Conservation (phyloP, 2,888 invertebrate species). For the Trachelus stipa region DNA sequence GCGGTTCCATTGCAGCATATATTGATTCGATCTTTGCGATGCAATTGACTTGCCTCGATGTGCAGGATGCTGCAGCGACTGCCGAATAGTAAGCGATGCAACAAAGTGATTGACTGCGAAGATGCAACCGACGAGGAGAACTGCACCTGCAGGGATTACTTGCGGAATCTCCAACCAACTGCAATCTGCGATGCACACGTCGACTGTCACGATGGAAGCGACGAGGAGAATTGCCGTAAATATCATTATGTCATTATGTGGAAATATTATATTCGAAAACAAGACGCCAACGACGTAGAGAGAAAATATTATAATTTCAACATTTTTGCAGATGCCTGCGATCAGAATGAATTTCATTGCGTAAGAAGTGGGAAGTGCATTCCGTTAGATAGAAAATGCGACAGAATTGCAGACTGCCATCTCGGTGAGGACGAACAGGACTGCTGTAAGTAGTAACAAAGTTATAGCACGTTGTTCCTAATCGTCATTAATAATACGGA, state of each 20-base stretch:
- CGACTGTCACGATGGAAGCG: conserved; percentile 81
- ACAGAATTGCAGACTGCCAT: conserved; percentile 75
- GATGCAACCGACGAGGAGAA: conserved; percentile 83
- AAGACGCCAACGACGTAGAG: too few relatives aligned
- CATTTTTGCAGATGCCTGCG: conserved; percentile 70
- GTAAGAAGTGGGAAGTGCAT: conserved; percentile 75
- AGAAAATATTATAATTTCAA: not conserved
- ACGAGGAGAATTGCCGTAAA: conserved; percentile 80
- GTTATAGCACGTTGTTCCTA: too few relatives aligned
- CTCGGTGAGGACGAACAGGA: conserved; percentile 82
- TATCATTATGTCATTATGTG: not conserved
- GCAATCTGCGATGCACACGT: conserved; percentile 80
- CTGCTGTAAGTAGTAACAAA: conserved; percentile 74
- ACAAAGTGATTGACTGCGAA: conserved; percentile 80
- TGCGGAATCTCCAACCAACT: conserved; percentile 68
- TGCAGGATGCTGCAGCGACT: conserved; percentile 77
- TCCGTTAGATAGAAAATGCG: conserved; percentile 72
- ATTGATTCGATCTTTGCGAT: not conserved
- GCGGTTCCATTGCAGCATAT: not conserved
- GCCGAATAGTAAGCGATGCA: conserved; percentile 73
- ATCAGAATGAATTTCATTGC: conserved; percentile 73
- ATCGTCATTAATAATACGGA: not conserved
- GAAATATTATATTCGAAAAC: not conserved
- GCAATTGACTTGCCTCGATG: conserved; percentile 24
- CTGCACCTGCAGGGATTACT: conserved; percentile 80